phyloP scores from a whole-genome alignment of 2,888 invertebrate genomes.

The Hypomecis atomaria region DNA sequence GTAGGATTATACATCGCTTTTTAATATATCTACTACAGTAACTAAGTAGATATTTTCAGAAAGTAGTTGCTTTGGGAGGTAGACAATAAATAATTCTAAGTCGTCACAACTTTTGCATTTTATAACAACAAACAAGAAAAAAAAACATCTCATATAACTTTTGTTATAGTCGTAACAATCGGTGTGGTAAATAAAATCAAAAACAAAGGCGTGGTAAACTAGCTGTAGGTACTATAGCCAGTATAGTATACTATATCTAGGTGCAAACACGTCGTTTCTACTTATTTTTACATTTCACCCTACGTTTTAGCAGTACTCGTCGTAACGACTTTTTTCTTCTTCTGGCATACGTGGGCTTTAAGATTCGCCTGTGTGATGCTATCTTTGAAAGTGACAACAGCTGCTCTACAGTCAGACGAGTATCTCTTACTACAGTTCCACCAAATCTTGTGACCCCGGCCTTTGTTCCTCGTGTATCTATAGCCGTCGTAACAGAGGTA shows the following conservation, averaged over 20 bases:
- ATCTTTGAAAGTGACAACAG: conserved; percentile 51
- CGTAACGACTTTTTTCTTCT: neutral
- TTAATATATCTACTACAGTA: neutral
- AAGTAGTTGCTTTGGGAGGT: too few species aligned
- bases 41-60: too few species aligned
- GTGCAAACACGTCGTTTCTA: too few species aligned
- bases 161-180: too few species aligned
- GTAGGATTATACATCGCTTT: neutral
- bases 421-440: conserved; percentile 32
- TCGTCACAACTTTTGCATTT: too few species aligned
- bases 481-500: conserved; percentile 35
- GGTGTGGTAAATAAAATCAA: too few species aligned
- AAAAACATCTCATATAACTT: too few species aligned
- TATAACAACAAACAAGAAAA: too few species aligned
- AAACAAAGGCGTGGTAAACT: too few species aligned
- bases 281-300: neutral
- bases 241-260: too few species aligned
- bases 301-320: neutral
- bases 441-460: conserved; percentile 29
- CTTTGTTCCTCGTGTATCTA: conserved; percentile 27
- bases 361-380: conserved; percentile 5
- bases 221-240: too few species aligned
- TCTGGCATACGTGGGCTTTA: neutral
- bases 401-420: conserved; percentile 47
- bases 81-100: too few species aligned